Evolutionary conservation across 2,113 vertebrate species (phyloP).

Genomic region (Cyphomyrus plagiostoma): DNA sequence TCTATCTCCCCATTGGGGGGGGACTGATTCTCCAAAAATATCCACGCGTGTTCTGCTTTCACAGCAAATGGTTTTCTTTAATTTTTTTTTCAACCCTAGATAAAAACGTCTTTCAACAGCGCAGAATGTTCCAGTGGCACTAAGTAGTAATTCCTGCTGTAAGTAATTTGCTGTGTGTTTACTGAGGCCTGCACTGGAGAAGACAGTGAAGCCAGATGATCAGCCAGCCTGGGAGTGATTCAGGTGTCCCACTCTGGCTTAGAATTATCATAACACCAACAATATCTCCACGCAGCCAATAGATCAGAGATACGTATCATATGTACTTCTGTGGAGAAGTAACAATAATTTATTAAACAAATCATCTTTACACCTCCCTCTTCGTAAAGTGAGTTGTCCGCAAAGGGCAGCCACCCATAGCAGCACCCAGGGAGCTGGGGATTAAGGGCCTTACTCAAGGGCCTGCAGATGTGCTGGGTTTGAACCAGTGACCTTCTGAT

Average conservation of each 20-base stretch:
- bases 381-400: too few species aligned
- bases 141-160: constrained; percentile 10
- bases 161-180: constrained; percentile 1
- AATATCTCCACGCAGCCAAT: neutral
- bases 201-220: neutral
- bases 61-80: neutral
- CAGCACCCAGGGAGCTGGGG: too few species aligned
- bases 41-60: neutral
- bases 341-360: neutral
- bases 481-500: too few species aligned
- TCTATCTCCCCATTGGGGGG: neutral
- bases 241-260: neutral
- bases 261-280: neutral
- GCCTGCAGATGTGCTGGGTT: too few species aligned
- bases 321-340: neutral
- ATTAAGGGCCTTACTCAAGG: too few species aligned
- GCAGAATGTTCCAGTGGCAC: neutral
- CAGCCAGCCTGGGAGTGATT: neutral
- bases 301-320: neutral
- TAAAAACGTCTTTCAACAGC: constrained; percentile 14
- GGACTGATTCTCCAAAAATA: constrained; percentile 3
- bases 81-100: constrained; percentile 12
- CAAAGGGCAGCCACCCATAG: too few species aligned
- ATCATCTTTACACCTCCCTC: too few species aligned
- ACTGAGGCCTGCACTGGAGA: neutral